phyloP scores from a whole-genome alignment of 2,113 vertebrate species.

The Indri indri region DNA sequence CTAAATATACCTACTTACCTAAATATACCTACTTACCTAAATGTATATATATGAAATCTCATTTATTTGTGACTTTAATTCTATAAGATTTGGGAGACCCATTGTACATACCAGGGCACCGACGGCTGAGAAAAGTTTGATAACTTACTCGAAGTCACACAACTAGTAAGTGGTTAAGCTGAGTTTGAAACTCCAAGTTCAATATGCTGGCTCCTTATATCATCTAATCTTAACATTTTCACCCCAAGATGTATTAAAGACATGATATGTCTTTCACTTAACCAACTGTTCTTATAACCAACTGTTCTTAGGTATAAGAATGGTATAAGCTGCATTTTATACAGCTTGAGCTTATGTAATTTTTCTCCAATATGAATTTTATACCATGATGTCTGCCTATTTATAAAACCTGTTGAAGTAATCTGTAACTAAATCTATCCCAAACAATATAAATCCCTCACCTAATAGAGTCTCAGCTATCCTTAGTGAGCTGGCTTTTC shows the following conservation, averaged over 20 bases:
- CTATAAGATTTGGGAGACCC: not conserved
- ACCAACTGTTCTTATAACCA: not conserved
- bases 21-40: not conserved
- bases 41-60: not conserved
- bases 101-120: not conserved
- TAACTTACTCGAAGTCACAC: not conserved
- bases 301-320: not conserved
- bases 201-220: not conserved
- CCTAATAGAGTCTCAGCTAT: not conserved
- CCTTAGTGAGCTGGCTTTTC: not conserved
- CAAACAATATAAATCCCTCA: not conserved
- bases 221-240: not conserved
- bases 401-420: slow-evolving; percentile 27
- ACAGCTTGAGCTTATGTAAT: not conserved
- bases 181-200: not conserved
- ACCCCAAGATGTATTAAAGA: not conserved
- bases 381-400: slow-evolving; percentile 1
- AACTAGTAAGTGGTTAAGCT: not conserved
- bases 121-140: not conserved
- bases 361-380: not conserved
- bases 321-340: not conserved
- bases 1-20: not conserved
- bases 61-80: not conserved
- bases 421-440: not conserved
- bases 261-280: not conserved